Conservation (phyloP, 2,113 vertebrate species). For the Alosa alosa region DNA sequence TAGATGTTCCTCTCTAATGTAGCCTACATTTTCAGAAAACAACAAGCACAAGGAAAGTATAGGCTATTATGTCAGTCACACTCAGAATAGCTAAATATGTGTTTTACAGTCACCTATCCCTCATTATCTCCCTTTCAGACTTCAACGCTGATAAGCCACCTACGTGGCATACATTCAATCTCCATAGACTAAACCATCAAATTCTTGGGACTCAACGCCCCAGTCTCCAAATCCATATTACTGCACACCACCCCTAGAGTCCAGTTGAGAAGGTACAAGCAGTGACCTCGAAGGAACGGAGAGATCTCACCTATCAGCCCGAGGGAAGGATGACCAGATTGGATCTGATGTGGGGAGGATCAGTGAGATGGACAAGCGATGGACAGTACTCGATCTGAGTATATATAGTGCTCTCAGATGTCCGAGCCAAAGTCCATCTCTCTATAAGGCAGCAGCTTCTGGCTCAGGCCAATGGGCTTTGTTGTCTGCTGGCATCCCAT, state of each 20-base stretch:
- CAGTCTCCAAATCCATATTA: conserved; percentile 6
- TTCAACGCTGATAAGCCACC: neutral
- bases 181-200: neutral
- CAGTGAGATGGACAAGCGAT: conserved; percentile 23
- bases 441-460: conserved; percentile 37
- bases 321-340: conserved; percentile 4
- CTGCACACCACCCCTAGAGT: neutral
- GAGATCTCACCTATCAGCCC: conserved; percentile 45
- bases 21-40: neutral
- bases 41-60: too few species aligned
- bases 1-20: neutral
- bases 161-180: neutral
- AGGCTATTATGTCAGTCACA: too few species aligned
- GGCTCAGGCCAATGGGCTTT: conserved; percentile 35
- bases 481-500: conserved; percentile 27
- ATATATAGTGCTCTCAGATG: conserved; percentile 41
- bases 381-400: conserved; percentile 16
- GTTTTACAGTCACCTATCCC: too few species aligned
- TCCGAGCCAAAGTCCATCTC: conserved; percentile 17
- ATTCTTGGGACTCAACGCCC: neutral
- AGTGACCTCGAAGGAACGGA: neutral
- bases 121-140: neutral
- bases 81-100: too few species aligned
- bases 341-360: conserved; percentile 12
- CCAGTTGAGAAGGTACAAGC: neutral